Percentiles rank a stretch among this genome's conserved stretches.
Conservation (phyloP, 2,113 vertebrate genomes). For the Falcunculus frontatus region DNA sequence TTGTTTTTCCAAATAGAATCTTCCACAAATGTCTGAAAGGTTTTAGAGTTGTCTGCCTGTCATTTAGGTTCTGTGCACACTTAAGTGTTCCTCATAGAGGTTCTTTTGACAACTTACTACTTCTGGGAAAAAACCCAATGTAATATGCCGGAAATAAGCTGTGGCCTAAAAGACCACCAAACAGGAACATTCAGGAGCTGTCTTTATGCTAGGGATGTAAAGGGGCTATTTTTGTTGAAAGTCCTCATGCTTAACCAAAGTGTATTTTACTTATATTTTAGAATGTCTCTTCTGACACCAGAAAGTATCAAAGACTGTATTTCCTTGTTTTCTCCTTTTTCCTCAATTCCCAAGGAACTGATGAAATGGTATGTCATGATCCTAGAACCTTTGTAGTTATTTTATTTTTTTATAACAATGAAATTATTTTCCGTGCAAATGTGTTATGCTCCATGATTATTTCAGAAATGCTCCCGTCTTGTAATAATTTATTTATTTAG, state of each 20-base stretch:
- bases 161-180: not conserved
- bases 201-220: not conserved
- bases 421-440: not conserved
- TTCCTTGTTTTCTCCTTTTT: not conserved
- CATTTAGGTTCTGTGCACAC: not conserved
- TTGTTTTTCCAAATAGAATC: not conserved
- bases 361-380: not conserved
- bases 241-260: not conserved
- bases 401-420: not conserved
- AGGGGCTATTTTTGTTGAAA: not conserved
- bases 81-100: not conserved
- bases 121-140: rapidly evolving
- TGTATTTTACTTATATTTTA: not conserved
- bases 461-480: not conserved
- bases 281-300: not conserved
- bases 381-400: not conserved
- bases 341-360: not conserved
- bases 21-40: not conserved
- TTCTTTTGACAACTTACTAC: not conserved
- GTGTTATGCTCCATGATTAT: not conserved
- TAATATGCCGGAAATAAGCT: not conserved
- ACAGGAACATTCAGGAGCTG: not conserved
- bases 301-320: not conserved
- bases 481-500: not conserved
- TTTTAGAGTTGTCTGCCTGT: not conserved